Conservation (phyloP, 2,888 invertebrate species). For the Pyrrhosoma nymphula region DNA sequence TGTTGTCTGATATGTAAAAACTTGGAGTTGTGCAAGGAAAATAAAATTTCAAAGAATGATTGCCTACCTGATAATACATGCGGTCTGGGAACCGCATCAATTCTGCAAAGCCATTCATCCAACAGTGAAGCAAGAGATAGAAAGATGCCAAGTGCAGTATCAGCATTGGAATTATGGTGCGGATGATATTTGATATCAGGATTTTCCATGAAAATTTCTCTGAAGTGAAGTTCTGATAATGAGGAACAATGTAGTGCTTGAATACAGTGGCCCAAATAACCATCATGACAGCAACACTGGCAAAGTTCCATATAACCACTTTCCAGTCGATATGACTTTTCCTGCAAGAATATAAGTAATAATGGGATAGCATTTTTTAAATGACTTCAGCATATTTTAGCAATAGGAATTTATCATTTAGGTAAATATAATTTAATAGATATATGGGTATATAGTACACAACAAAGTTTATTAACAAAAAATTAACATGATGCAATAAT, state of each 20-base stretch:
- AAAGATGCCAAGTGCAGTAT: constrained; percentile 87
- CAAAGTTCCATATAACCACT: constrained; percentile 84
- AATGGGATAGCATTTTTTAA: neutral
- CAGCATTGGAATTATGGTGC: constrained; percentile 87
- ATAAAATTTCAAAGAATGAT: too few relatives aligned
- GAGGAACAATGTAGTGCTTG: constrained; percentile 87
- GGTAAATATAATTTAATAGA: too few relatives aligned
- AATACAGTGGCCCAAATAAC: constrained; percentile 90
- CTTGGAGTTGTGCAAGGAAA: too few relatives aligned
- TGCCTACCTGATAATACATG: constrained; percentile 86
- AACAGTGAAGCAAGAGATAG: constrained; percentile 92
- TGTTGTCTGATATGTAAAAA: too few relatives aligned
- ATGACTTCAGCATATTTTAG: too few relatives aligned
- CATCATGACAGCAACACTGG: constrained; percentile 89
- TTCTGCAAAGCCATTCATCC: constrained; percentile 95
- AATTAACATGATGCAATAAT: too few relatives aligned
- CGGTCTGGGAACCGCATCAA: constrained; percentile 92
- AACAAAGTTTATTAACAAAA: too few relatives aligned
- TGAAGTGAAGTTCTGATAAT: constrained; percentile 83
- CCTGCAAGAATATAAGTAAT: constrained; percentile 78
- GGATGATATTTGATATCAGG: constrained; percentile 82
- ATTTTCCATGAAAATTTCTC: constrained; percentile 75
- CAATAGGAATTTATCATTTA: too few relatives aligned
- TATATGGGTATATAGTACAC: too few relatives aligned
- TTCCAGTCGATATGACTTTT: constrained; percentile 87